Evolutionary conservation across 2,888 invertebrate species (phyloP), one percentile per base, ranked within the genome.

Genomic region (Megamerina dolium): DNA sequence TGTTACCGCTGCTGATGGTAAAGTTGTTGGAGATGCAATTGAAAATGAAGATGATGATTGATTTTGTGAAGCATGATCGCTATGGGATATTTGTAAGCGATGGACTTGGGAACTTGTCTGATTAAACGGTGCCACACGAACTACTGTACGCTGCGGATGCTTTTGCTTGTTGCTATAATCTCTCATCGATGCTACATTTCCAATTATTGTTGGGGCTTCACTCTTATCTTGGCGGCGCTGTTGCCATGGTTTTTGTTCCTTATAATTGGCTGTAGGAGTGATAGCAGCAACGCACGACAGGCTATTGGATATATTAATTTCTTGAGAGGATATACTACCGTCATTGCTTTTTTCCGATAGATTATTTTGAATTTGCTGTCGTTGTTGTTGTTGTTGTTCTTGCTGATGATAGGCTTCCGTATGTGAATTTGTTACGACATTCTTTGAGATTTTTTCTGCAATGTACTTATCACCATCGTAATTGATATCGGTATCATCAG

Each of bases 41-140:
- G 40, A 18, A 32, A 43, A n/a, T 40, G 45, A 16, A 16, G 49
- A 43, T 52, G 51, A 13, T 9, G 33, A 20, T 19, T n/a, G 36
- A 10, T n/a, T 38, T 13, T 46, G 37, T 21, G 16, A 12, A 17
- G 20, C 43, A 10, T 53, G 74, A 60, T 79, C 78, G 48, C 77
- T 75, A 52, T 77, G 77, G 53, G 72, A 74, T 45, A 77, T 77
- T 66, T 77, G 75, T 31, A 77, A 59, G 53, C 76, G 75, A 60
- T 77, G 76, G 29, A 76, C 70, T 42, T 73, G 70, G 16, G 69
- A 60, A 38, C 57, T 56, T 46, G 56, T 59, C 49, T 63, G 61
- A 49, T 69, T 69, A 41, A 67, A 70, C 32, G 69, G 70, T 45
- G 72, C 73, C 44, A 75, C 75, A 53, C 75, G 69, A 17, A 76